Base-by-base conservation (phyloP, 2,888 invertebrate genomes). In the Parnassius smintheus region DNA sequence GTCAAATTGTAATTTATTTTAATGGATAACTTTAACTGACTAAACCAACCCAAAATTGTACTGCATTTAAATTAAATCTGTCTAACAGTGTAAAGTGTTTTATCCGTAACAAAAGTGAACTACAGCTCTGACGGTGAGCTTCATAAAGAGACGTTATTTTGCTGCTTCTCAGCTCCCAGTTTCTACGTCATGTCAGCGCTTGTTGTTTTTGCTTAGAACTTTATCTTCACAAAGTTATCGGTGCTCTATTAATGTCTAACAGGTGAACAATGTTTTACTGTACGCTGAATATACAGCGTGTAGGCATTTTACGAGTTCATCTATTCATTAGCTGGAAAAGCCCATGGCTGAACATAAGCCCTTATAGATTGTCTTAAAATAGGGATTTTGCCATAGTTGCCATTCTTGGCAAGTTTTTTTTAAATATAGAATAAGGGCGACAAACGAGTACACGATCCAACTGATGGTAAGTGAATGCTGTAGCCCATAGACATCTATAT, bases 171-270 rank as follows among this genome's bases (percentile, higher is more conserved):
- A 52, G 42, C 59, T 59, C 18, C 50, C 56, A 62, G 62, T 63
- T 63, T 63, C 63, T 59, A 51, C 59, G 55, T 59, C 63, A 59
- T 50, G 59, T 63, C 63, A 46, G 41, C 55, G 51, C 22, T 63
- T 59, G 62, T 62, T 62, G 63, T 59, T 63, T 63, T 59, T 63
- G 63, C 56, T 63, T 35, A 55, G 44, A 63, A 63, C 63, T 63
- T 63, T 63, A 63, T 59, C 63, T 63, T 50, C 45, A 48, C 54
- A 11, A 18, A 51, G 56, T 56, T 51, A 59, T 63, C 62, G 8
- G 54, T 46, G 50, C 53, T 44, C 58, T 57, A 53, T 35, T 52
- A 46, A 41, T 49, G 54, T 22, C 54, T 63, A 63, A 51, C 63
- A 63, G 59, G 63, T 63, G 59, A 11, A 63, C 59, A 63, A 59